A percentile compares a stretch with the other conserved stretches of the same genome.
These are phyloP conservation scores for Cardiocondyla obscurior DNA, from an alignment of 1,140 invertebrate species.

Conservation along the genomic window DNA sequence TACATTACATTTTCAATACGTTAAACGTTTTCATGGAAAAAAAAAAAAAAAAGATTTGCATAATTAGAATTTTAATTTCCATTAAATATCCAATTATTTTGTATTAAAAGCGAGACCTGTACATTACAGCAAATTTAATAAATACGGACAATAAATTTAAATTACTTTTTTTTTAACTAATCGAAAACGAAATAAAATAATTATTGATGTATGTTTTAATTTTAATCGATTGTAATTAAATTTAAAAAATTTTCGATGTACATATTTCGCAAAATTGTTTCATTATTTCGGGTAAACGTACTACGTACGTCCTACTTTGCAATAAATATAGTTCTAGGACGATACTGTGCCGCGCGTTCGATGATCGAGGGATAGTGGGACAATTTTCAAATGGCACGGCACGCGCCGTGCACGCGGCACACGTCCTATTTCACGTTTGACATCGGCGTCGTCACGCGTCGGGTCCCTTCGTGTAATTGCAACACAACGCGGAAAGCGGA, in stretches of 20 bases:
- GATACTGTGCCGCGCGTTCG: neutral
- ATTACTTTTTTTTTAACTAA: neutral
- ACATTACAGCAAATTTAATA: neutral
- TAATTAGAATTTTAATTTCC: neutral
- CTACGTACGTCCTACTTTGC: neutral
- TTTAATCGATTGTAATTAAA: too few species aligned
- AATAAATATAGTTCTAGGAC: neutral
- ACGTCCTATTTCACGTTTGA: conserved; percentile 53
- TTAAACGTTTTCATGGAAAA: neutral
- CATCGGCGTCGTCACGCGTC: conserved; percentile 46
- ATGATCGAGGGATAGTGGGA: neutral
- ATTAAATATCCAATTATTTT: neutral
- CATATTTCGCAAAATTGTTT: neutral
- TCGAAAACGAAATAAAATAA: neutral
- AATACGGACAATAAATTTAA: neutral
- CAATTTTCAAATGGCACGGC: conserved; percentile 50
- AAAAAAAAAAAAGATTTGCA: neutral
- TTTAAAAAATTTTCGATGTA: too few species aligned
- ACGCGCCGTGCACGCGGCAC: conserved; percentile 30
- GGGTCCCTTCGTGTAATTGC: conserved; percentile 57
- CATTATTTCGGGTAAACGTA: neutral
- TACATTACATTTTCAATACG: neutral
- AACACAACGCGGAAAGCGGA: neutral
- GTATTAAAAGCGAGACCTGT: neutral
- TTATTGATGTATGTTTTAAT: too few species aligned